These are phyloP conservation scores for Phyllotreta striolata DNA, from an alignment of 2,888 invertebrate genomes.

Conservation along the genomic window DNA sequence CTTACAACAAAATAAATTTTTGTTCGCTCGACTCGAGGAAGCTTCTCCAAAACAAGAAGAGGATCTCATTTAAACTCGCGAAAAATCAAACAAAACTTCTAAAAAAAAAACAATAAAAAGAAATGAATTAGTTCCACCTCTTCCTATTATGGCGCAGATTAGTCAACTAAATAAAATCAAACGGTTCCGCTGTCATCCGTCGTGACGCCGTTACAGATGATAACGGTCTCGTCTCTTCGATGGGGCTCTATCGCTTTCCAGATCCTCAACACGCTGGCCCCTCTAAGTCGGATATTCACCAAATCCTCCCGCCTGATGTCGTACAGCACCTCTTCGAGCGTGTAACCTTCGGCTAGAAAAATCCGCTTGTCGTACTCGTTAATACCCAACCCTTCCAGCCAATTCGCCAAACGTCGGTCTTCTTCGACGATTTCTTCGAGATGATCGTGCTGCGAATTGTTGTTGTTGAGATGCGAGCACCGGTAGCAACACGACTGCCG, in stretches of 20 bases:
- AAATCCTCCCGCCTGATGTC: constrained; percentile 86
- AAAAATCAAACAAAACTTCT: constrained; percentile 9
- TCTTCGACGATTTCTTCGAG: constrained; percentile 56
- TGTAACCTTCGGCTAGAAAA: constrained; percentile 79
- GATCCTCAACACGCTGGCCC: constrained; percentile 83
- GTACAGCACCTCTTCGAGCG: constrained; percentile 79
- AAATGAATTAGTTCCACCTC: background rate
- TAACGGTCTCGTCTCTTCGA: constrained; percentile 60
- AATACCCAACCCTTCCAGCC: constrained; percentile 75
- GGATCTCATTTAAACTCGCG: constrained; percentile 1
- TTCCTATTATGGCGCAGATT: background rate
- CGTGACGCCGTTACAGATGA: constrained; percentile 46
- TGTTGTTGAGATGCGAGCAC: constrained; percentile 28
- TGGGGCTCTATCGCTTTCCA: constrained; percentile 83
- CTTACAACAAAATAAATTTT: constrained; percentile 7
- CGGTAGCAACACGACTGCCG: constrained; percentile 41
- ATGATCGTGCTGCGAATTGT: constrained; percentile 37
- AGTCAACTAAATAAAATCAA: constrained; percentile 5
- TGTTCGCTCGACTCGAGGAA: background rate
- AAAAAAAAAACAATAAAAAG: background rate
- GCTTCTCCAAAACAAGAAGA: background rate
- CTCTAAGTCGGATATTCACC: constrained; percentile 77
- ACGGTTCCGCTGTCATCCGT: constrained; percentile 46
- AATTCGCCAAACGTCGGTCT: constrained; percentile 71
- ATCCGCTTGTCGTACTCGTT: constrained; percentile 72